Conservation (phyloP, 2,888 invertebrate species). For the Caenorhabditis parvicauda region DNA sequence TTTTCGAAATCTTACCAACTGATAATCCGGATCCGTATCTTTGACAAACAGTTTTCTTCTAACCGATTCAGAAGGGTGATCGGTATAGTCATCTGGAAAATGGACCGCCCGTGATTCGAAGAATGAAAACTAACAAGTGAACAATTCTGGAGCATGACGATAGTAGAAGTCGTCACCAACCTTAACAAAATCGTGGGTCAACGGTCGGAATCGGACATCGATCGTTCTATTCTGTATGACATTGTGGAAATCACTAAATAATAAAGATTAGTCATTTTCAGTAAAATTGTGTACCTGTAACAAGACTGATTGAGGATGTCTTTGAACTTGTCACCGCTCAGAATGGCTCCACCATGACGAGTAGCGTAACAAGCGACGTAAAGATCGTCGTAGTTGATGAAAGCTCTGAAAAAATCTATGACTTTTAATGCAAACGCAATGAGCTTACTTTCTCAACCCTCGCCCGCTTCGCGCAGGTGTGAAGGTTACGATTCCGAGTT, state of each 20-base stretch:
- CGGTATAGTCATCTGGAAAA: too few species aligned
- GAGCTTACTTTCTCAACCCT: conserved; percentile 33
- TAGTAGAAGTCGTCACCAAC: conserved; percentile 36
- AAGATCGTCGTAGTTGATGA: conserved; percentile 54
- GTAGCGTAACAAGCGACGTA: conserved; percentile 44
- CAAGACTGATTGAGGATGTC: conserved; percentile 40
- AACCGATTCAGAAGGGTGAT: too few species aligned
- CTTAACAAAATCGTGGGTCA: conserved; percentile 34
- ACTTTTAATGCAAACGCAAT: not conserved
- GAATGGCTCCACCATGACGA: conserved; percentile 43
- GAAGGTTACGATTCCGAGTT: conserved; percentile 45
- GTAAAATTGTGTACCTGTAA: conserved; percentile 21
- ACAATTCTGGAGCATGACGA: conserved; percentile 34
- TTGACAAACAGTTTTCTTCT: too few species aligned
- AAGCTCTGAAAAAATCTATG: conserved; percentile 26
- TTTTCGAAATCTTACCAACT: too few species aligned
- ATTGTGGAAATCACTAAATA: conserved; percentile 28
- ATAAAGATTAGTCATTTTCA: not conserved
- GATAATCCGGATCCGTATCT: too few species aligned
- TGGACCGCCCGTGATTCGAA: not conserved
- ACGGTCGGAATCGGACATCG: conserved; percentile 34
- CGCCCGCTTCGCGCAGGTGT: conserved; percentile 46
- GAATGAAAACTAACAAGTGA: conserved; percentile 20
- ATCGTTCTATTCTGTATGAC: conserved; percentile 36
- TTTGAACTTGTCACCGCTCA: conserved; percentile 50